Evolutionary conservation across 2,113 vertebrate genomes (phyloP).

Genomic region (Eurypyga helias): DNA sequence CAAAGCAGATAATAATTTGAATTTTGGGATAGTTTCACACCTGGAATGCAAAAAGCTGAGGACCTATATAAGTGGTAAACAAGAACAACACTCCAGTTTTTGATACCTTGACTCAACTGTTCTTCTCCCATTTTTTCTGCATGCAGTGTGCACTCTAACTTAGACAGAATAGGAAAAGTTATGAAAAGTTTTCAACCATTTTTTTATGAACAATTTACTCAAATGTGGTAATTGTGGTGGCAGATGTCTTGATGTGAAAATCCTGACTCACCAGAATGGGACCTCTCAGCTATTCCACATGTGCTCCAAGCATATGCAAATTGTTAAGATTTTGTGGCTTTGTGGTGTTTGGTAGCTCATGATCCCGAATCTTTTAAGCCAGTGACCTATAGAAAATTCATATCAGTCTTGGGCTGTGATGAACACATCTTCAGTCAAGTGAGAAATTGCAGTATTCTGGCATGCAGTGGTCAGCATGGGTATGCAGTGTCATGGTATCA

Average conservation of each 20-base stretch:
- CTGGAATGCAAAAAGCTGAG: neutral
- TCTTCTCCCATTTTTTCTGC: neutral
- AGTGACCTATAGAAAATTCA: neutral
- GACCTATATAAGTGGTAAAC: neutral
- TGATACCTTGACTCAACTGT: neutral
- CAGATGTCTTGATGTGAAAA: neutral
- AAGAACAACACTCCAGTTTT: neutral
- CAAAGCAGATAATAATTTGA: neutral
- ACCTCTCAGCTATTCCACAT: neutral
- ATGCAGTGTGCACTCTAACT: neutral
- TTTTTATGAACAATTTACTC: neutral
- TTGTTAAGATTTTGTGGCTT: neutral
- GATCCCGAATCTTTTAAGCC: neutral
- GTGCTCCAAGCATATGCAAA: neutral
- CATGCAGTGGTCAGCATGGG: neutral
- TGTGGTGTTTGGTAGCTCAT: neutral
- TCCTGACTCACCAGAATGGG: neutral
- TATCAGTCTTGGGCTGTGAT: neutral
- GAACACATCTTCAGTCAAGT: neutral
- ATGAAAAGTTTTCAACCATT: neutral
- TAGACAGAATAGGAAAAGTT: neutral
- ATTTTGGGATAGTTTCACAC: neutral
- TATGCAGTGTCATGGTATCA: too few relatives aligned
- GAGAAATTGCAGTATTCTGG: neutral
- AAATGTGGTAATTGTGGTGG: neutral